Conservation (phyloP, 1,140 invertebrate species). For the Yoshiicerus persimilis region DNA sequence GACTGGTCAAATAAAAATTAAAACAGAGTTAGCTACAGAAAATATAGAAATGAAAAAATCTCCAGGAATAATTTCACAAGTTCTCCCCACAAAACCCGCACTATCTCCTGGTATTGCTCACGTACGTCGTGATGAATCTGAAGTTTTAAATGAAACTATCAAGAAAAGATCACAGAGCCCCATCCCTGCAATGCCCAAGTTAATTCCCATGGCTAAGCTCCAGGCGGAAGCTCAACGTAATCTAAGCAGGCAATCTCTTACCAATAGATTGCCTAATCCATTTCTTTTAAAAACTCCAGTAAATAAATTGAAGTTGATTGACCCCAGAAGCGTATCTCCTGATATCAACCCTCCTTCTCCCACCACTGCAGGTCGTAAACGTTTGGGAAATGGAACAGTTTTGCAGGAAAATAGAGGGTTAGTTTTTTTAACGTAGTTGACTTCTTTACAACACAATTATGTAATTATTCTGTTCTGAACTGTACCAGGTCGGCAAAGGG, state of each 20-base stretch:
- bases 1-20: background rate
- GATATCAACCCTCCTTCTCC: background rate
- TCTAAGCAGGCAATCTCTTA: background rate
- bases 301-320: background rate
- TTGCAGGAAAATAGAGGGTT: background rate
- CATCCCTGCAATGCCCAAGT: background rate
- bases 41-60: background rate
- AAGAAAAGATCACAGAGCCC: background rate
- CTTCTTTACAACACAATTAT: no score
- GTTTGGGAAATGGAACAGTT: background rate
- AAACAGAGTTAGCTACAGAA: background rate
- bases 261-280: background rate
- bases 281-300: background rate
- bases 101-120: background rate
- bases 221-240: background rate
- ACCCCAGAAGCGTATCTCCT: background rate
- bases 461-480: background rate
- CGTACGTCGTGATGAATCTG: background rate
- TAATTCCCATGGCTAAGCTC: background rate
- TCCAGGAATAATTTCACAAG: background rate
- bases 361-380: background rate
- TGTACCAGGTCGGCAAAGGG: background rate
- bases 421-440: background rate
- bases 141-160: background rate
- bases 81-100: background rate